Evolutionary conservation across 2,888 invertebrate species (phyloP).

Genomic region (Drosophila siamana): DNA sequence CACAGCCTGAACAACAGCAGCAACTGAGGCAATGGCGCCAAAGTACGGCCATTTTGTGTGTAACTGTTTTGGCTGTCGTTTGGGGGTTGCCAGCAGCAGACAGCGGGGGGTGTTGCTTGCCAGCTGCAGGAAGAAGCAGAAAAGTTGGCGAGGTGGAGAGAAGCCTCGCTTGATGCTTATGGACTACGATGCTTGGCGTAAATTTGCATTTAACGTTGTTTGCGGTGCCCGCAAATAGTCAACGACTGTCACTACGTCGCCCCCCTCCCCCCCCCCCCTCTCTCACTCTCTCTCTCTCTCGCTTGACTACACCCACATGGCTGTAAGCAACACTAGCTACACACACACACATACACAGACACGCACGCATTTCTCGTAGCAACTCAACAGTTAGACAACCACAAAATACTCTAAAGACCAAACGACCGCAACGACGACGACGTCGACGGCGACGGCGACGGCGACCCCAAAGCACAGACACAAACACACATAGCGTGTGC

Average conservation of each 20-base stretch:
- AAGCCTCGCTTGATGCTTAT: slow-evolving; percentile 12
- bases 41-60: slow-evolving; percentile 79
- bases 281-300: slow-evolving; percentile 5
- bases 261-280: not conserved
- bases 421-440: slow-evolving; percentile 63
- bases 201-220: slow-evolving; percentile 82
- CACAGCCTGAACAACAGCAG: slow-evolving; percentile 19
- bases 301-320: slow-evolving; percentile 21
- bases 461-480: slow-evolving; percentile 38
- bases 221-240: slow-evolving; percentile 79
- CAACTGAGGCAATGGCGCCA: slow-evolving; percentile 74
- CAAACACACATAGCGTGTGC: slow-evolving; percentile 27
- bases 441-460: slow-evolving; percentile 26
- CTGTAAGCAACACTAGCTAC: slow-evolving; percentile 15
- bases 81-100: slow-evolving; percentile 9
- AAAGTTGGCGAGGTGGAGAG: no score
- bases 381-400: slow-evolving; percentile 76
- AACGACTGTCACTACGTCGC: slow-evolving; percentile 42
- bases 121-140: not conserved
- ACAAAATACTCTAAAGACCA: slow-evolving; percentile 74
- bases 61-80: slow-evolving; percentile 40
- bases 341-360: slow-evolving; percentile 24
- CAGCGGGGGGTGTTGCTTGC: slow-evolving; percentile 5
- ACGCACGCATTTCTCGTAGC: slow-evolving; percentile 10
- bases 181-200: slow-evolving; percentile 60